These are phyloP conservation scores for Fringilla coelebs DNA, from an alignment of 2,797 vertebrate genomes.

Conservation along the genomic window DNA sequence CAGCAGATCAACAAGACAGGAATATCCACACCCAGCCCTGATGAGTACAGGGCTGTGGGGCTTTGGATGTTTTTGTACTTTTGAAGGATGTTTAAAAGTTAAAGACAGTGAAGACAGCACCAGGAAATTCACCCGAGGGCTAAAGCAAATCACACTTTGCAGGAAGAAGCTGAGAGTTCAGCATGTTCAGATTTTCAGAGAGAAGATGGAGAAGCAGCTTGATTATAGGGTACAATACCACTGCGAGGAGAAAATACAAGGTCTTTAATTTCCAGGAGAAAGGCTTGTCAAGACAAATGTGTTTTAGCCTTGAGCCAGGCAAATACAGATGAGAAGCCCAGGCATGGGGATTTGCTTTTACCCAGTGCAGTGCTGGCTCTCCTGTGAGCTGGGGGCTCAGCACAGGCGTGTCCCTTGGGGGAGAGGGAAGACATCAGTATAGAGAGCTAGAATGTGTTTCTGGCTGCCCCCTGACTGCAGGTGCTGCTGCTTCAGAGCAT, in stretches of 20 bases:
- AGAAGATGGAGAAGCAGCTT: not conserved
- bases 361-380: not conserved
- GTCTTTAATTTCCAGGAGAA: conserved; percentile 18
- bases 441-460: not conserved
- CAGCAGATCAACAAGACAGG: not conserved
- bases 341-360: not conserved
- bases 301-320: not conserved
- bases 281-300: not conserved
- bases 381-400: rapidly evolving
- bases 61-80: not conserved
- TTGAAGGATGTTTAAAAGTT: not conserved
- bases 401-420: rapidly evolving
- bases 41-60: not conserved
- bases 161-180: not conserved
- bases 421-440: not conserved
- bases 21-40: not conserved
- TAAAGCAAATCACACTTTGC: not conserved
- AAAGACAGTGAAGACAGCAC: not conserved
- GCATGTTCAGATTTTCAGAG: not conserved
- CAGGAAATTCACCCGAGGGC: not conserved
- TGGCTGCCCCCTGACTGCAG: not conserved
- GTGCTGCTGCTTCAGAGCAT: not conserved
- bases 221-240: conserved; percentile 6
- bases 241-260: not conserved
- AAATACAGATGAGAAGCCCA: not conserved